Conservation (phyloP, 1,140 invertebrate species). For the Drosophila erecta region DNA sequence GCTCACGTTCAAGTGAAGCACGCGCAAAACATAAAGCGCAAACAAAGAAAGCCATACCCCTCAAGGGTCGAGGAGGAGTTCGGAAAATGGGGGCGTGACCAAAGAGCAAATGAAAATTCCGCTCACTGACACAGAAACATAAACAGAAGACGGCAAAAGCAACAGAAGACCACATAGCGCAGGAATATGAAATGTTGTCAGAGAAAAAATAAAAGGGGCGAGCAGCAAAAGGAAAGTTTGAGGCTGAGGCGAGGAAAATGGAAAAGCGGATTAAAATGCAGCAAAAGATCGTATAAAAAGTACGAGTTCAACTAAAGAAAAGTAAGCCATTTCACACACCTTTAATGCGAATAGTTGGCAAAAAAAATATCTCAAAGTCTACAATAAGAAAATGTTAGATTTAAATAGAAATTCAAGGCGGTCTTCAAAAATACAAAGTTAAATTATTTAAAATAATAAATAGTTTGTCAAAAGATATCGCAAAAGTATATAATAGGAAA, state of each 20-base stretch:
- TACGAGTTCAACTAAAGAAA: not conserved
- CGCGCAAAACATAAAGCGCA: slow-evolving; percentile 7
- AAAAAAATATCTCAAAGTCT: not conserved
- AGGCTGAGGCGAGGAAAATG: slow-evolving; percentile 10
- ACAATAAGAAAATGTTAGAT: not conserved
- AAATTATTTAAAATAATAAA: too few relatives aligned
- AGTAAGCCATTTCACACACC: not conserved
- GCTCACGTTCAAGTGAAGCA: slow-evolving; percentile 45
- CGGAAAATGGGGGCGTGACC: slow-evolving; percentile 2
- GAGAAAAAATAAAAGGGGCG: not conserved
- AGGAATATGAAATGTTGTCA: slow-evolving; percentile 19
- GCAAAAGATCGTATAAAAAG: slow-evolving; percentile 25
- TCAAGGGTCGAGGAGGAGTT: slow-evolving; percentile 10
- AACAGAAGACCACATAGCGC: slow-evolving; percentile 3
- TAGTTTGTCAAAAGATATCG: too few relatives aligned
- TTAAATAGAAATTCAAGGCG: too few relatives aligned
- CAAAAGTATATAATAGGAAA: too few relatives aligned
- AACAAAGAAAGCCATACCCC: slow-evolving; percentile 15
- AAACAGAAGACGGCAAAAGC: slow-evolving; percentile 5
- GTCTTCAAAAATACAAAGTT: too few relatives aligned
- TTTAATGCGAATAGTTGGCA: not conserved
- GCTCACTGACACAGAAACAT: slow-evolving; percentile 26
- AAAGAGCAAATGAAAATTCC: slow-evolving; percentile 22
- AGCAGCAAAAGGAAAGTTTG: not conserved
- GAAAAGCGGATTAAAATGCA: slow-evolving; percentile 37